These are phyloP conservation scores for Corydoras sp. DNA, from an alignment of 2,113 vertebrate species.

Conservation along the genomic window DNA sequence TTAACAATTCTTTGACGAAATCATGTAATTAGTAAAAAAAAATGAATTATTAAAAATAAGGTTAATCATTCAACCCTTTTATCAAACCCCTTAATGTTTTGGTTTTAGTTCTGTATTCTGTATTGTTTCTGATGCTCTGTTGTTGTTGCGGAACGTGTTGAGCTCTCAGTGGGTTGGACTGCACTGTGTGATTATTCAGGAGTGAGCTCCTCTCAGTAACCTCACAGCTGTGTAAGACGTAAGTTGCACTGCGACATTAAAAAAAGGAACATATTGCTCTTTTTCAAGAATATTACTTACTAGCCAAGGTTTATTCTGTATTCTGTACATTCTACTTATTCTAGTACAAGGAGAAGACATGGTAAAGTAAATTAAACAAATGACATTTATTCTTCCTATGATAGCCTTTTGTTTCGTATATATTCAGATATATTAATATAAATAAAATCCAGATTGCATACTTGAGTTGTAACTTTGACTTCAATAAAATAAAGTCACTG, in stretches of 20 bases:
- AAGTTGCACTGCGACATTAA: slow-evolving; percentile 79
- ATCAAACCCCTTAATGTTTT: background rate
- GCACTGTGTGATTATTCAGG: slow-evolving; percentile 68
- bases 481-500: slow-evolving; percentile 66
- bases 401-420: slow-evolving; percentile 61
- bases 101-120: slow-evolving; percentile 24
- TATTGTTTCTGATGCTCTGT: slow-evolving; percentile 71
- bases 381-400: slow-evolving; percentile 85
- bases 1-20: background rate
- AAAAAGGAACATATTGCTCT: slow-evolving; percentile 74
- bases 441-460: slow-evolving; percentile 67
- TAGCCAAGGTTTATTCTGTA: slow-evolving; percentile 79
- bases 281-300: slow-evolving; percentile 78
- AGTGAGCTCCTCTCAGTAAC: slow-evolving; percentile 57
- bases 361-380: slow-evolving; percentile 62
- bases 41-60: background rate
- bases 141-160: slow-evolving; percentile 2
- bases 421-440: slow-evolving; percentile 34
- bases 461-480: slow-evolving; percentile 53
- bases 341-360: slow-evolving; percentile 76
- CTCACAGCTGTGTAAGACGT: slow-evolving; percentile 74
- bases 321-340: slow-evolving; percentile 57
- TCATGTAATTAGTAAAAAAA: background rate
- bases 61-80: too few relatives aligned
- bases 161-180: slow-evolving; percentile 49